Percentiles rank a stretch among this genome's conserved stretches.
phyloP scores from a whole-genome alignment of 53 echinoderm and acorn worm genomes.

The Holothuria scabra region DNA sequence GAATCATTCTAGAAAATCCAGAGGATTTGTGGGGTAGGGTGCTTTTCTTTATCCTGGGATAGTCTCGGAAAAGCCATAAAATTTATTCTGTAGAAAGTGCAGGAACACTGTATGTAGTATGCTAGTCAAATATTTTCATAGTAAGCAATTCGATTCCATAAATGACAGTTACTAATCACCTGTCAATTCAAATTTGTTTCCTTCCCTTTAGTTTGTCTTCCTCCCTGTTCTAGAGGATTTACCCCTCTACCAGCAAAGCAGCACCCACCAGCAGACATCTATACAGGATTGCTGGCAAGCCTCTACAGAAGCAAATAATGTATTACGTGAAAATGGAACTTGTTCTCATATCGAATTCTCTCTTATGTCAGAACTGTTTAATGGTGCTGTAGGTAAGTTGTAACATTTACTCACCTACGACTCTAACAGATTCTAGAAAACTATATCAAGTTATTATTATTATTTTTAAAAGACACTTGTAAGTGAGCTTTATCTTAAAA shows the following conservation, averaged over 20 bases:
- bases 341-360: slow-evolving; percentile 73
- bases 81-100: too few relatives aligned
- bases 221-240: slow-evolving; percentile 71
- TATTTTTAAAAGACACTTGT: too few relatives aligned
- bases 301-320: slow-evolving; percentile 31
- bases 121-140: not conserved
- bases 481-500: too few relatives aligned
- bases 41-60: too few relatives aligned
- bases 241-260: slow-evolving; percentile 50
- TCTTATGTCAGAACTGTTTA: slow-evolving; percentile 83
- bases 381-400: slow-evolving; percentile 79
- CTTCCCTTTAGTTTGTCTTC: slow-evolving; percentile 61
- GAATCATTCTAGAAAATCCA: too few relatives aligned
- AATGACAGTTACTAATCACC: too few relatives aligned
- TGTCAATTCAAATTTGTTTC: too few relatives aligned
- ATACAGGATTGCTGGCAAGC: slow-evolving; percentile 74
- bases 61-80: too few relatives aligned
- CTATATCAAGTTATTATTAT: too few relatives aligned
- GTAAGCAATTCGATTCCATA: not conserved
- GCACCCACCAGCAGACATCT: not conserved
- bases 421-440: too few relatives aligned
- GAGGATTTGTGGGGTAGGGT: too few relatives aligned
- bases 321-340: slow-evolving; percentile 27
- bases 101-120: not conserved
- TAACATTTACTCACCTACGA: not conserved